Evolutionary conservation across 2,113 vertebrate species (phyloP), one percentile per base, ranked within the genome.

Genomic region (Copsychus sechellarum): DNA sequence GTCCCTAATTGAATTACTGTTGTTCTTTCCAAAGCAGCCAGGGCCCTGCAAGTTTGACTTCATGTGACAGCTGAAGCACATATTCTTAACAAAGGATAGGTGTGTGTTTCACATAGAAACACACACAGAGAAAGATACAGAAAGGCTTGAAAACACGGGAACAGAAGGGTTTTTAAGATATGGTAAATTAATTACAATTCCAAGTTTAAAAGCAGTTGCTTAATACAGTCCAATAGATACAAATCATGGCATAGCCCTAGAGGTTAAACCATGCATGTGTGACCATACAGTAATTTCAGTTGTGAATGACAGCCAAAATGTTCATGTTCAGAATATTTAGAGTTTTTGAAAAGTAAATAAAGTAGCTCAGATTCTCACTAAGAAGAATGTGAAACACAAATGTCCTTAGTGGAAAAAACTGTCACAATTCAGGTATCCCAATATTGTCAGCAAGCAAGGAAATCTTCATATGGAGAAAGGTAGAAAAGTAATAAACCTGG

Each of bases 1-100:
- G 31, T 61, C 47, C 31, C 53, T 54, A 23, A 24, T 0, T 83
- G 70, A 95, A 91, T 97, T 91, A 64, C 50, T 83, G 36, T 42
- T 76, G 19, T 67, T 88, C 84, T 84, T 88, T 36, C 15, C 38
- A 91, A 56, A 92, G 67, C 43, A 86, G 31, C 15, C 38, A 91
- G 51, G 20, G 36, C 17, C n/a, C 33, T 77, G 40, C n/a, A 89
- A 70, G 38, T 81, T 79, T 84, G 76, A 24, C 76, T 90, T 74
- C 61, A 73, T 58, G 36, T 88, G 87, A 85, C 77, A 93, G 36
- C 42, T 84, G n/a, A 95, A 94, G 51, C 40, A 91, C 29, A 51
- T 64, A 70, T 40, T 86, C 56, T 90, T 84, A 81, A 81, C 8
- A 71, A 90, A 81, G 31, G 36, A 54, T 14, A 53, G 28, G 19